Evolutionary conservation across 2,888 invertebrate species (phyloP).

Genomic region (Tenthredo mesomela): DNA sequence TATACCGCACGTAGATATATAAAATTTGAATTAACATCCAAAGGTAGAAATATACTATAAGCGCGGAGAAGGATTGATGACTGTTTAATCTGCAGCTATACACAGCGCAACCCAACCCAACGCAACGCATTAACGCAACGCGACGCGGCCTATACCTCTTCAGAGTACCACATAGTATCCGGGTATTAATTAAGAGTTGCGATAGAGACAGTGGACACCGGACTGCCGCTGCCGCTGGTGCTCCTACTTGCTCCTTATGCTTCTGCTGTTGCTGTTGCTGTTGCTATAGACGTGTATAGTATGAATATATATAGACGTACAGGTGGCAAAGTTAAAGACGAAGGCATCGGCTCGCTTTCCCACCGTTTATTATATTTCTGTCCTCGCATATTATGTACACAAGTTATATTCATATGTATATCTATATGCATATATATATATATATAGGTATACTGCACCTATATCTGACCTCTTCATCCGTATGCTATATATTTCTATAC

Average conservation of each 20-base stretch:
- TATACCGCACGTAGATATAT: not conserved
- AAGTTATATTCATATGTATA: not conserved
- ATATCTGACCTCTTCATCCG: conserved; percentile 12
- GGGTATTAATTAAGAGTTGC: conserved; percentile 62
- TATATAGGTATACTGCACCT: not conserved
- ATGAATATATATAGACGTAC: not conserved
- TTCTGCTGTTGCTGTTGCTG: not conserved
- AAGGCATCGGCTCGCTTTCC: not conserved
- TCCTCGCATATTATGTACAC: not conserved
- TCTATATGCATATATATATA: not conserved
- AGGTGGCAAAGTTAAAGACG: conserved; percentile 1
- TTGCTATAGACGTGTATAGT: not conserved
- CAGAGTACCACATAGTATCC: conserved; percentile 11
- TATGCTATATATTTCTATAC: not conserved
- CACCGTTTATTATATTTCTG: conserved; percentile 9
- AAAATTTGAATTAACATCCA: conserved; percentile 14
- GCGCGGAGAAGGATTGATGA: conserved; percentile 15
- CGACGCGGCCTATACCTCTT: not conserved
- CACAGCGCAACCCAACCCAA: not conserved
- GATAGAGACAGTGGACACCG: conserved; percentile 57
- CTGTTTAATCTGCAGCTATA: conserved; percentile 16
- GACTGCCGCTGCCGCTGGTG: not conserved
- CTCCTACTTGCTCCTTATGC: not conserved
- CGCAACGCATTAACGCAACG: not conserved
- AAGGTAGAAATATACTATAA: not conserved